phyloP scores from a whole-genome alignment of 2,888 invertebrate species.

The Agrilus cyanescens region DNA sequence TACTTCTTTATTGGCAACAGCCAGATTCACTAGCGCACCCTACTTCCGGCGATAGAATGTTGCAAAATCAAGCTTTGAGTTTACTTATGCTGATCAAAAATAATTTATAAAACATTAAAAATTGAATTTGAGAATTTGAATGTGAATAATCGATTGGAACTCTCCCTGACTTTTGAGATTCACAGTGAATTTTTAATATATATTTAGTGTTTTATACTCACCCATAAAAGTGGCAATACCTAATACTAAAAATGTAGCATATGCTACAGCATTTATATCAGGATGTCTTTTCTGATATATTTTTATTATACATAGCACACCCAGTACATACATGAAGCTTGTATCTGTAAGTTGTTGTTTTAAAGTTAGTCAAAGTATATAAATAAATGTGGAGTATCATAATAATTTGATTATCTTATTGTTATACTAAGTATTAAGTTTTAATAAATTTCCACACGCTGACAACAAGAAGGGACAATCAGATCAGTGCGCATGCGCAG shows the following conservation, averaged over 20 bases:
- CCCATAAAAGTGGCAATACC: slow-evolving; percentile 61
- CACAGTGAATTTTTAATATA: slow-evolving; percentile 1
- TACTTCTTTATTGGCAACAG: too few species aligned
- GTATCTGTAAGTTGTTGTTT: slow-evolving; percentile 52
- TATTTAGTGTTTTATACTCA: slow-evolving; percentile 24
- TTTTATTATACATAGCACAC: slow-evolving; percentile 74
- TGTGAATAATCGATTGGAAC: too few species aligned
- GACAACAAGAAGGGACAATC: too few species aligned
- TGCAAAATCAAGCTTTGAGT: too few species aligned
- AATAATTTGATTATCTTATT: background rate
- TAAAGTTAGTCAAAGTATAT: slow-evolving; percentile 1
- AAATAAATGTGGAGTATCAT: background rate
- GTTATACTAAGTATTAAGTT: too few species aligned
- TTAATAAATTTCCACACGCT: too few species aligned
- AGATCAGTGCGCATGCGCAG: too few species aligned
- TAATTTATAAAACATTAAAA: too few species aligned
- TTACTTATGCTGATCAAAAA: too few species aligned
- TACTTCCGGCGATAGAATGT: too few species aligned
- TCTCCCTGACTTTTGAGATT: background rate
- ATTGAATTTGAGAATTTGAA: too few species aligned
- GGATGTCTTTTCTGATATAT: slow-evolving; percentile 81
- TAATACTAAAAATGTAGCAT: slow-evolving; percentile 63
- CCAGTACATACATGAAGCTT: slow-evolving; percentile 87
- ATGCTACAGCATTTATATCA: slow-evolving; percentile 72
- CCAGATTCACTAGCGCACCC: too few species aligned